Percentiles rank a stretch among this genome's conserved stretches.
Conservation (phyloP, 1,140 invertebrate species). For the Anastrepha ludens region DNA sequence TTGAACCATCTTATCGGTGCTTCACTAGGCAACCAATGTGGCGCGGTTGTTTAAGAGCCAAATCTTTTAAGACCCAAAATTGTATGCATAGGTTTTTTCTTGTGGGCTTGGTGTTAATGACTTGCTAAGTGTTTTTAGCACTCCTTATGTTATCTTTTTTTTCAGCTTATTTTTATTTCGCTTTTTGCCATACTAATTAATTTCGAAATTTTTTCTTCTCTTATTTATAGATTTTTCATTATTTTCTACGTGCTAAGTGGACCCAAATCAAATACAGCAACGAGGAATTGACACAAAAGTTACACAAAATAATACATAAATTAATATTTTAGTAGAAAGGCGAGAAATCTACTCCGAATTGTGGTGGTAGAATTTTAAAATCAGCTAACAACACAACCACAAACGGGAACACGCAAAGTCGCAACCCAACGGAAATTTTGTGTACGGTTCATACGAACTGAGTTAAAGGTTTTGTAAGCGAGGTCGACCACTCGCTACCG, state of each 20-base stretch:
- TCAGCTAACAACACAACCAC: background rate
- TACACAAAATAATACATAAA: background rate
- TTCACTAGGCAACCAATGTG: constrained; percentile 17
- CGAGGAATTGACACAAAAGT: background rate
- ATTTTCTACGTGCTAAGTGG: background rate
- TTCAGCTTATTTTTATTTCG: background rate
- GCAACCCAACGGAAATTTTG: background rate
- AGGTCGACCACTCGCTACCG: constrained; percentile 28
- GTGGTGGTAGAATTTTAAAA: background rate
- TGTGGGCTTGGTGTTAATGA: background rate
- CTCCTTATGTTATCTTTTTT: too few species aligned
- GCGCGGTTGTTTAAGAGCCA: constrained; percentile 5
- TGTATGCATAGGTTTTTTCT: background rate
- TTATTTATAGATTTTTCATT: constrained; percentile 10
- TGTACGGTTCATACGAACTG: background rate
- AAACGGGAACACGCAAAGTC: background rate
- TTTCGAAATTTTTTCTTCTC: background rate
- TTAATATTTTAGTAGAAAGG: background rate
- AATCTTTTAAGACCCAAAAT: background rate
- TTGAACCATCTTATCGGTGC: background rate
- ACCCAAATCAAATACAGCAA: background rate
- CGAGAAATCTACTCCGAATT: too few species aligned
- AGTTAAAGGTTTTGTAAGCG: constrained; percentile 24
- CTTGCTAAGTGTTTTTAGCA: background rate
- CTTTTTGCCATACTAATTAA: background rate